These are phyloP conservation scores for Drosophila ambigua DNA, from an alignment of 1,140 invertebrate species.

Conservation along the genomic window DNA sequence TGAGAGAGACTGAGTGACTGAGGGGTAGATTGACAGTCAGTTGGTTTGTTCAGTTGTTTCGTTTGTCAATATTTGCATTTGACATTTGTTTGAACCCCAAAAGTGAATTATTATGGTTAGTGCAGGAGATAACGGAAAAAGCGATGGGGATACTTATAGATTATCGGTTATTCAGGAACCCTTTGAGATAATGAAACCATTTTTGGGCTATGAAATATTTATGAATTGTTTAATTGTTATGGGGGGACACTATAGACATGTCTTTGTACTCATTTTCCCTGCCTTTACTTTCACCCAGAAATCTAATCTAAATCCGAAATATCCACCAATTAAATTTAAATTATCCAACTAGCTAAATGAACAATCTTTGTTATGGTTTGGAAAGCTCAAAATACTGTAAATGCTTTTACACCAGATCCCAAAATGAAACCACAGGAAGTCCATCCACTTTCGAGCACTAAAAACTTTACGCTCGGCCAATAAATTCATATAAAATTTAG, in stretches of 20 bases:
- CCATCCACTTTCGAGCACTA: constrained; percentile 44
- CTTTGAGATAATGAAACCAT: constrained; percentile 2
- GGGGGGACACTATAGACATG: too few relatives aligned
- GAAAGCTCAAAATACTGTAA: constrained; percentile 14
- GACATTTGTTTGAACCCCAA: constrained; percentile 32
- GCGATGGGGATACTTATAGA: background rate
- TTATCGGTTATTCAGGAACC: background rate
- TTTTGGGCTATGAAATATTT: background rate
- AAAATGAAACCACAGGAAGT: constrained; percentile 51
- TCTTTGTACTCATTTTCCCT: constrained; percentile 7
- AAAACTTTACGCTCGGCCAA: constrained; percentile 49
- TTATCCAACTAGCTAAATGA: constrained; percentile 37
- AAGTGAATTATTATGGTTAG: constrained; percentile 46
- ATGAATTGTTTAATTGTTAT: constrained; percentile 31
- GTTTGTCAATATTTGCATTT: constrained; percentile 54
- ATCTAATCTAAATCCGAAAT: constrained; percentile 16
- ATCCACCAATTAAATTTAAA: background rate
- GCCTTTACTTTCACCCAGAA: constrained; percentile 5
- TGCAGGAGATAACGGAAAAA: constrained; percentile 29
- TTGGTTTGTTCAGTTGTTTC: constrained; percentile 35
- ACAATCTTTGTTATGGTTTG: constrained; percentile 49
- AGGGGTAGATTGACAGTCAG: constrained; percentile 23
- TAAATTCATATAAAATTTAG: constrained; percentile 65
- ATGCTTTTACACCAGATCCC: constrained; percentile 29
- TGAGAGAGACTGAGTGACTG: constrained; percentile 22